Base-by-base conservation (phyloP, 2,888 invertebrate genomes). In the Melinopterus prodromus region DNA sequence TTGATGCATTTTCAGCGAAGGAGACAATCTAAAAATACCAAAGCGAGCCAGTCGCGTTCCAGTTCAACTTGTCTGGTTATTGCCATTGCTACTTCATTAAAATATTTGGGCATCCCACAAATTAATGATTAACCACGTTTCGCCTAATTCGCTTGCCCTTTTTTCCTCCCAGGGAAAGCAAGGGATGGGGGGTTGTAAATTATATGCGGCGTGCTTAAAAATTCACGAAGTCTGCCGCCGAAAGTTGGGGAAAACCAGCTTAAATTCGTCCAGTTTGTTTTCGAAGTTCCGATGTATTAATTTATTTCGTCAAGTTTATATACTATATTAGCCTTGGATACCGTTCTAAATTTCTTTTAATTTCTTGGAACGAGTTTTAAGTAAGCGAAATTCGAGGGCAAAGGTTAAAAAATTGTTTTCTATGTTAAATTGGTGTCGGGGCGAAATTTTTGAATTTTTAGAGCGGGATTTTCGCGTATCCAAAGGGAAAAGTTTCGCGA, bases 1-100 rank as follows among this genome's bases (percentile, higher is more conserved):
- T 74, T 74, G 36, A 74, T 74, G 74, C 74, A 35, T 74, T 74
- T 74, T 74, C 26, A n/a, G 35, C 35, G 35, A 15, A 36, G 74
- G 36, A 37, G 35, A 35, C 37, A 74, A 35, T 36, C 74, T 74
- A 74, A 74, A 74, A 74, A 74, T 74, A 53, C 12, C 53, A 53
- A 53, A 74, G 74, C 35, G 74, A 37, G 36, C n/a, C 37, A 74
- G 37, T 37, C 74, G 74, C 37, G 74, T 74, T 35, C 74, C 15
- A 74, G 74, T 74, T 74, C n/a, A 36, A 37, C 53, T 26, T 16
- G 71, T 26, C 26, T 26, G 26, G 26, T 53, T 53, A 53, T 12
- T 53, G 53, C 53, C 53, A 53, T 53, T 53, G 1, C 53, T 53
- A 12, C 53, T 12, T 6, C 12, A 53, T 53, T 53, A 7, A 53